A percentile compares a stretch with the other conserved stretches of the same genome.
phyloP scores from a whole-genome alignment of 2,888 invertebrate genomes.

The Apotomis betuletana region DNA sequence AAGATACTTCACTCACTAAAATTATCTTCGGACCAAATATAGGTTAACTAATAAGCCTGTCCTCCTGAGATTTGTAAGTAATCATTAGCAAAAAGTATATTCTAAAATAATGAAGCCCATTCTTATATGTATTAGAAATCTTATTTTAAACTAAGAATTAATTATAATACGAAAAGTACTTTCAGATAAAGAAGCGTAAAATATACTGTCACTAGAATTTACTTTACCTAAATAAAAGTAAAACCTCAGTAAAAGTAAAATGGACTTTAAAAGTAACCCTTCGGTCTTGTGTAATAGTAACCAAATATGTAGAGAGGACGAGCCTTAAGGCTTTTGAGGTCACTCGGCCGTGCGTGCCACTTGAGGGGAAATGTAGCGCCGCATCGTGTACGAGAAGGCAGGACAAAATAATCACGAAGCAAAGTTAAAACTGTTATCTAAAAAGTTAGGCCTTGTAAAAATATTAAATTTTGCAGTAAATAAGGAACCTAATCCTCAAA shows the following conservation, averaged over 20 bases:
- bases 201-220: too few species aligned
- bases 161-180: too few species aligned
- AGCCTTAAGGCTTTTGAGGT: slow-evolving; percentile 52
- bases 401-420: slow-evolving; percentile 22
- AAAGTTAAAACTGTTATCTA: slow-evolving; percentile 20
- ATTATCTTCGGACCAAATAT: too few species aligned
- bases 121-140: too few species aligned
- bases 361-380: slow-evolving; percentile 23
- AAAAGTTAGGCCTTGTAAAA: slow-evolving; percentile 15
- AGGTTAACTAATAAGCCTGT: too few species aligned
- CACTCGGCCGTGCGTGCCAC: slow-evolving; percentile 56
- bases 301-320: background rate
- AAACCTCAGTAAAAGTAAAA: background rate
- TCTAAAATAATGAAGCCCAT: too few species aligned
- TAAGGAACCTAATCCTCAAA: too few species aligned
- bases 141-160: too few species aligned
- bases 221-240: background rate
- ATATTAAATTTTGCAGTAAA: background rate
- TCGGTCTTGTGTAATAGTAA: slow-evolving; percentile 3
- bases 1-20: too few species aligned
- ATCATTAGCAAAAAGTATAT: too few species aligned
- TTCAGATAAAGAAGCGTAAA: too few species aligned
- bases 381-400: background rate
- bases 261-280: background rate
- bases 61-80: too few species aligned